Evolutionary conservation across 2,888 invertebrate species (phyloP).

Genomic region (Synergus japonicus): DNA sequence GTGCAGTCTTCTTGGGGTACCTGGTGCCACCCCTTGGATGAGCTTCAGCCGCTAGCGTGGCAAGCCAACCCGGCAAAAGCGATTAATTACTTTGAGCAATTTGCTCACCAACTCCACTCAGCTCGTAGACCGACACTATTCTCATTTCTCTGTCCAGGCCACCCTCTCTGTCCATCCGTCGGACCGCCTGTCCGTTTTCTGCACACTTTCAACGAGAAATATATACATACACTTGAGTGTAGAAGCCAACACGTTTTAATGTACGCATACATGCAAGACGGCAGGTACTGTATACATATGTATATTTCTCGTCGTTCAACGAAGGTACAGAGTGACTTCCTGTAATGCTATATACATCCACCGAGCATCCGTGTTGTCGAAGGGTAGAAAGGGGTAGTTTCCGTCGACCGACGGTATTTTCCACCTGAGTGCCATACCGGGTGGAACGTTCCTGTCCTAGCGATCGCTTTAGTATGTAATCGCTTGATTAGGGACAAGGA

Average conservation of each 20-base stretch:
- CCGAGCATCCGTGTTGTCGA: conserved; percentile 59
- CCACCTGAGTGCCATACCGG: conserved; percentile 26
- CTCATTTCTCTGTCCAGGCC: conserved; percentile 73
- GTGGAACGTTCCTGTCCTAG: conserved; percentile 20
- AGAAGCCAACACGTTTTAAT: conserved; percentile 34
- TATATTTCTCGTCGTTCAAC: conserved; percentile 59
- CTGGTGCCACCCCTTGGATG: conserved; percentile 72
- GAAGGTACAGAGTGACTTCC: conserved; percentile 68
- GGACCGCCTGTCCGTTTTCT: conserved; percentile 50
- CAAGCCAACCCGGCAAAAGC: conserved; percentile 76
- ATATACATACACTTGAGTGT: conserved; percentile 45
- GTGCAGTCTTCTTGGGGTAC: conserved; percentile 57
- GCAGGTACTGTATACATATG: conserved; percentile 32
- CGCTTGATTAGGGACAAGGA: conserved; percentile 40
- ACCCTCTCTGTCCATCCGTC: conserved; percentile 55
- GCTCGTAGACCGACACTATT: conserved; percentile 76
- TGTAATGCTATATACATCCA: conserved; percentile 64
- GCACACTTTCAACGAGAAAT: conserved; percentile 43
- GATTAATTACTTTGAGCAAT: conserved; percentile 77
- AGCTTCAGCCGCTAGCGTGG: conserved; percentile 72
- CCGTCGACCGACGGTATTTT: conserved; percentile 42
- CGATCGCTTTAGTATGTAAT: conserved; percentile 36
- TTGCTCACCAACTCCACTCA: conserved; percentile 76
- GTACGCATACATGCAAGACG: conserved; percentile 20
- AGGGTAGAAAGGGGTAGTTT: conserved; percentile 55